These are phyloP conservation scores for Diuraphis noxia DNA, from an alignment of 1,140 invertebrate species.

Conservation along the genomic window DNA sequence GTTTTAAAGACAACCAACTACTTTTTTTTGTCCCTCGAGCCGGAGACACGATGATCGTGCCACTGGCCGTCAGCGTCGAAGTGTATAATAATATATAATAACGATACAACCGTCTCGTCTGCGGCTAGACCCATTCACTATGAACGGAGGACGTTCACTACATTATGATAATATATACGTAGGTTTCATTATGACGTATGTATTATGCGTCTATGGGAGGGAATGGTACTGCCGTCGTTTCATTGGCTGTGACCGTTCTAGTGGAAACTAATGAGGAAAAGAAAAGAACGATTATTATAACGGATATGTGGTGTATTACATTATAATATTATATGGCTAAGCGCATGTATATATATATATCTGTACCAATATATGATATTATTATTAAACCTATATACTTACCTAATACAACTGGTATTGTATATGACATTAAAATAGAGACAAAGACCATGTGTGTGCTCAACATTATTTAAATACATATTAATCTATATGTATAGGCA, in stretches of 20 bases:
- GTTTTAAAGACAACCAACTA: not conserved
- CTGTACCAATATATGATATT: no score
- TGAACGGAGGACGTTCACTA: not conserved
- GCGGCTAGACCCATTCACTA: not conserved
- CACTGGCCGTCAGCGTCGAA: not conserved
- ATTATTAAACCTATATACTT: not conserved
- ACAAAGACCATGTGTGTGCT: not conserved
- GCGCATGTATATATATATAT: not conserved
- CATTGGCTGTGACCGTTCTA: not conserved
- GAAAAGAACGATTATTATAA: slow-evolving; percentile 7
- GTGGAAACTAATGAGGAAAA: slow-evolving; percentile 37
- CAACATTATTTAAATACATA: not conserved
- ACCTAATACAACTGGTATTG: not conserved
- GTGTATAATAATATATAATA: not conserved
- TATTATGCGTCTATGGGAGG: not conserved
- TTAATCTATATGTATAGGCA: not conserved
- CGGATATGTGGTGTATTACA: not conserved
- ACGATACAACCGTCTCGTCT: not conserved
- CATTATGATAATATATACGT: not conserved
- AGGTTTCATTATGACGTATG: not conserved
- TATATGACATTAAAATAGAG: not conserved
- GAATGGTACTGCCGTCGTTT: not conserved
- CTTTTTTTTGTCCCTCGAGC: not conserved
- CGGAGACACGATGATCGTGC: not conserved
- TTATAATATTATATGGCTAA: not conserved